These are phyloP conservation scores for Cheilosia urbana DNA, from an alignment of 2,888 invertebrate genomes.

Conservation along the genomic window DNA sequence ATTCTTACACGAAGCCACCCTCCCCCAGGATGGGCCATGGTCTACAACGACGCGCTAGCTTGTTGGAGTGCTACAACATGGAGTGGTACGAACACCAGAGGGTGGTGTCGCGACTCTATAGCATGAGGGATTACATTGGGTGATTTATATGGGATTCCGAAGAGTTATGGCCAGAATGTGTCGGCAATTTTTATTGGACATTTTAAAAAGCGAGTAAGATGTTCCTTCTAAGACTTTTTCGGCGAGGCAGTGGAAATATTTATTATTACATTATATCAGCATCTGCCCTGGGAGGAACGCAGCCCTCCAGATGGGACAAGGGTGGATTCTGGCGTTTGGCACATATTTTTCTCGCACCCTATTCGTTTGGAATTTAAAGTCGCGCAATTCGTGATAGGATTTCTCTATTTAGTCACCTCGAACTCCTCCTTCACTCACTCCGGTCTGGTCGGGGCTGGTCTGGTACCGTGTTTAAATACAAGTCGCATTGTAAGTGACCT, in stretches of 20 bases:
- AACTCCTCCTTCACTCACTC: no score
- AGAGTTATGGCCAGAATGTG: constrained; percentile 85
- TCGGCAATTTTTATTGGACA: constrained; percentile 85
- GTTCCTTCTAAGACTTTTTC: constrained; percentile 80
- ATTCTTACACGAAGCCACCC: constrained; percentile 67
- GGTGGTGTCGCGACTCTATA: constrained; percentile 79
- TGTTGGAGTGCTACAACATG: constrained; percentile 39
- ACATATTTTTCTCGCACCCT: constrained; percentile 4
- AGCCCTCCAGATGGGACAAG: constrained; percentile 52
- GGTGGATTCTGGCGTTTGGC: constrained; percentile 3
- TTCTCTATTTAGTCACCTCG: constrained; percentile 21
- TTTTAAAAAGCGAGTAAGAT: constrained; percentile 84
- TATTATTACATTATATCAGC: constrained; percentile 75
- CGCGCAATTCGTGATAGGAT: constrained; percentile 44
- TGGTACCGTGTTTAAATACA: constrained; percentile 4
- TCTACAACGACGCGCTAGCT: constrained; percentile 56
- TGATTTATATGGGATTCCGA: constrained; percentile 84
- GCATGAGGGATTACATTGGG: constrained; percentile 84
- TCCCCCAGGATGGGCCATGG: constrained; percentile 50
- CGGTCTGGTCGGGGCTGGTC: neutral
- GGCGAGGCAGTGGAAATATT: constrained; percentile 77
- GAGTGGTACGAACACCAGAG: constrained; percentile 77
- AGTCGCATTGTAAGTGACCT: constrained; percentile 38
- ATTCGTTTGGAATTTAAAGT: constrained; percentile 52
- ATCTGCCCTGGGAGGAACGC: constrained; percentile 53